Percentiles rank a stretch among this genome's conserved stretches.
Conservation (phyloP, 2,888 invertebrate genomes). For the Phlogophora meticulosa region DNA sequence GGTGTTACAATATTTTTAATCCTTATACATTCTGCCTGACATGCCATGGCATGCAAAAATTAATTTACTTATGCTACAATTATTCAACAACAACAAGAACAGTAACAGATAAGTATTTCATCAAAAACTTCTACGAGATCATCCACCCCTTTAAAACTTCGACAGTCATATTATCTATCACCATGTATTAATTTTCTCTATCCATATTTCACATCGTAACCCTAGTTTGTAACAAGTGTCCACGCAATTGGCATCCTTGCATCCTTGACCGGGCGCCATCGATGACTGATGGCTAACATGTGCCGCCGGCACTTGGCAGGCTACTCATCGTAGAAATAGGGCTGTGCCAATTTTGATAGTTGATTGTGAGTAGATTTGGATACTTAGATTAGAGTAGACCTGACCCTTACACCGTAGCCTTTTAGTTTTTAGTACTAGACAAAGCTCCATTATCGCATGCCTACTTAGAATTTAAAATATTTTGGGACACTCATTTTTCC, state of each 20-base stretch:
- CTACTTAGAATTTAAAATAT: no score
- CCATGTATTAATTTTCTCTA: conserved; percentile 52
- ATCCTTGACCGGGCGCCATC: conserved; percentile 88
- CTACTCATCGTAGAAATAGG: conserved; percentile 84
- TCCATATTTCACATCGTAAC: conserved; percentile 61
- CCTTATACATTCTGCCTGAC: no score
- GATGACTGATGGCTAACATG: conserved; percentile 89
- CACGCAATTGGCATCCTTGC: conserved; percentile 85
- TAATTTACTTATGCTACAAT: no score
- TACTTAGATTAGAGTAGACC: no score
- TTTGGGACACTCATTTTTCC: no score
- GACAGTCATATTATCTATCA: conserved; percentile 62
- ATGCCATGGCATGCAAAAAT: no score
- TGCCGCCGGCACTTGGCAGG: conserved; percentile 82
- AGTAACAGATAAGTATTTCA: not conserved
- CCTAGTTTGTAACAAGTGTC: conserved; percentile 79
- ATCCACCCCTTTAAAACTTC: conserved; percentile 10
- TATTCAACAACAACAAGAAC: no score
- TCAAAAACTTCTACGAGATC: not conserved
- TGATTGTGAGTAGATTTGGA: not conserved
- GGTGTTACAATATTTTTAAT: no score
- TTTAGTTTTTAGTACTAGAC: no score
- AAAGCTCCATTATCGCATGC: no score
- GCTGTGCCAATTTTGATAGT: conserved; percentile 67
- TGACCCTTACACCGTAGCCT: no score